Evolutionary conservation across 2,888 invertebrate species (phyloP), one percentile per base, ranked within the genome.

Genomic region (Pseudanteris insignis): DNA sequence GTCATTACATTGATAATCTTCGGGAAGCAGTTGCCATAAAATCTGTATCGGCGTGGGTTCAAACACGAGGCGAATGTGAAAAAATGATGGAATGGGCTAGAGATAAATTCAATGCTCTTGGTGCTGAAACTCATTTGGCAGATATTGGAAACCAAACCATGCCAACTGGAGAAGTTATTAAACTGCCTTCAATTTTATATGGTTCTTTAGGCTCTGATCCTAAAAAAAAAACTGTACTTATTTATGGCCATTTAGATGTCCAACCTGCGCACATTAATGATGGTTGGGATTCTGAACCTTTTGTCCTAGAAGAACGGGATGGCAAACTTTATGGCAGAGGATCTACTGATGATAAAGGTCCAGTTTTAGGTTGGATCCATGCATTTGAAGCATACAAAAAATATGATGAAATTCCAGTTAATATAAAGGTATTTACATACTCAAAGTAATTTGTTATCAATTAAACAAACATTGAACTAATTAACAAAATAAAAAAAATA

Each of bases 211-310:
- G 95, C 66, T 69, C 66, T 1, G 93, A 96, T 76, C 83, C 87
- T 0, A 85, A 85, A 28, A 98, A 97, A 82, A 95, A 94, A 76
- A 99, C 97, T 3, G 87, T 99, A 30, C 88, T 93, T 53, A 84
- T 99, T 51, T 99, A 99, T 80, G 98, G 98, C 0, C 99, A 99
- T 82, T 85, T 99, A 74, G 99, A 99, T 84, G 99, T 99, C 0
- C 98, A 98, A 79, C 98, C 98, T 6, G 99, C 98, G 0, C 79
- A 88, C 18, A 88, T 88, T 76, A 90, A 90, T 62, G 97, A 97
- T 83, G 98, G 97, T 0, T 98, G 98, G 98, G 85, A 91, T 66
- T 90, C 94, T 0, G 94, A 98, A 58, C 98, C 99, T 0, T 99
- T 98, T 83, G 88, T 86, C 13, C 82, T 99, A 48, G 89, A 89